Evolutionary conservation across 2,113 vertebrate genomes (phyloP).

Genomic region (Microtus oregoni): DNA sequence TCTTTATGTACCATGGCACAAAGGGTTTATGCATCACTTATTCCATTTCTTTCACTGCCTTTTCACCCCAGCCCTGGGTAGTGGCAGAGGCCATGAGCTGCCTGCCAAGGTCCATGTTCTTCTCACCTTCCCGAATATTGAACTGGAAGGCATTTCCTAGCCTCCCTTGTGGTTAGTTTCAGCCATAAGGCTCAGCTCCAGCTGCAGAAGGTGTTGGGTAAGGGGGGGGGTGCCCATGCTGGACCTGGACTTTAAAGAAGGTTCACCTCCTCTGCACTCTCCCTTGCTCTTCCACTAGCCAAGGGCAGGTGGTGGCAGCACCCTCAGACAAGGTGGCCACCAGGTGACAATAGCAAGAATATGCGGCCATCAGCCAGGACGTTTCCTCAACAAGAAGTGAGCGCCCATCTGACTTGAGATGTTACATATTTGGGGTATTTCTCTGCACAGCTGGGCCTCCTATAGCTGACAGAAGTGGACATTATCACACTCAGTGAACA

Average conservation of each 20-base stretch:
- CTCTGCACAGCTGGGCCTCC: background rate
- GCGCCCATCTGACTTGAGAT: too few relatives aligned
- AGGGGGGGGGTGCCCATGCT: background rate
- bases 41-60: background rate
- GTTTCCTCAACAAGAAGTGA: fast-evolving
- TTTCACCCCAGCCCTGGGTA: background rate
- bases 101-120: background rate
- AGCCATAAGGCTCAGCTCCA: background rate
- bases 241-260: background rate
- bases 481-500: fast-evolving
- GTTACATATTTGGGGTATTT: background rate
- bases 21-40: background rate
- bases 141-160: background rate
- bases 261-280: fast-evolving
- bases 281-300: too few relatives aligned
- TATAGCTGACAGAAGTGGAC: background rate
- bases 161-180: background rate
- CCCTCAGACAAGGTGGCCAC: background rate
- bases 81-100: background rate
- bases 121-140: background rate
- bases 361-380: fast-evolving
- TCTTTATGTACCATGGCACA: background rate
- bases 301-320: background rate
- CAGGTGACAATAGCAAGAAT: background rate
- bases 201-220: background rate